phyloP scores from a whole-genome alignment of 2,113 vertebrate species.

The Peromyscus californicus region DNA sequence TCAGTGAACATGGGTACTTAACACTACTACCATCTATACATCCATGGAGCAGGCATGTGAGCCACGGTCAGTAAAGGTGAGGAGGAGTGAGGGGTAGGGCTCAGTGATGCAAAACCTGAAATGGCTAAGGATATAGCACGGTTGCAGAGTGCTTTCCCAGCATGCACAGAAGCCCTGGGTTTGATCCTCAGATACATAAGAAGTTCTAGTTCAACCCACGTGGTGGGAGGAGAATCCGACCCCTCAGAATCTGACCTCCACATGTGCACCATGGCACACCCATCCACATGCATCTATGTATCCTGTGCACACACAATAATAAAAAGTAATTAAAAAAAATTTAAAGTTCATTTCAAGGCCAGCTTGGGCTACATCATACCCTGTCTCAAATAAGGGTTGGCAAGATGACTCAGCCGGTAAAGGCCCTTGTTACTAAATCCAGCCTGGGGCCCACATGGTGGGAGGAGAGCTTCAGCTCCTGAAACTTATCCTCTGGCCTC shows the following conservation, averaged over 20 bases:
- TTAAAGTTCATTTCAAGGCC: not conserved
- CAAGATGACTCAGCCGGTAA: not conserved
- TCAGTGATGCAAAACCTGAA: not conserved
- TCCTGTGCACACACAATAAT: not conserved
- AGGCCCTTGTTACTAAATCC: not conserved
- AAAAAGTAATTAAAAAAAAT: not conserved
- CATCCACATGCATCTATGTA: not conserved
- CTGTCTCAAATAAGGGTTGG: not conserved
- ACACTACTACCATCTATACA: not conserved
- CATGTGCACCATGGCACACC: not conserved
- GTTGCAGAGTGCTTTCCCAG: too few species aligned
- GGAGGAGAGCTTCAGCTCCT: not conserved
- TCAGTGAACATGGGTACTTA: not conserved
- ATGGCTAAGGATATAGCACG: not conserved
- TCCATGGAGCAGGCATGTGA: not conserved
- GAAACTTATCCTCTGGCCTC: not conserved
- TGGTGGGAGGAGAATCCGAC: not conserved
- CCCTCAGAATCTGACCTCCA: not conserved
- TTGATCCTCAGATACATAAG: not conserved
- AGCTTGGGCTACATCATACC: not conserved
- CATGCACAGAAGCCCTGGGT: not conserved
- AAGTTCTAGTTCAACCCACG: not conserved
- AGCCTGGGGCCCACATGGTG: too few species aligned
- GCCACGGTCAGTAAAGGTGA: not conserved
- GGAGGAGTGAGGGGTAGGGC: not conserved